A percentile compares a stretch with the other conserved stretches of the same genome.
Evolutionary conservation across 2,888 invertebrate species (phyloP).

Genomic region (Caenorhabditis macrosperma): DNA sequence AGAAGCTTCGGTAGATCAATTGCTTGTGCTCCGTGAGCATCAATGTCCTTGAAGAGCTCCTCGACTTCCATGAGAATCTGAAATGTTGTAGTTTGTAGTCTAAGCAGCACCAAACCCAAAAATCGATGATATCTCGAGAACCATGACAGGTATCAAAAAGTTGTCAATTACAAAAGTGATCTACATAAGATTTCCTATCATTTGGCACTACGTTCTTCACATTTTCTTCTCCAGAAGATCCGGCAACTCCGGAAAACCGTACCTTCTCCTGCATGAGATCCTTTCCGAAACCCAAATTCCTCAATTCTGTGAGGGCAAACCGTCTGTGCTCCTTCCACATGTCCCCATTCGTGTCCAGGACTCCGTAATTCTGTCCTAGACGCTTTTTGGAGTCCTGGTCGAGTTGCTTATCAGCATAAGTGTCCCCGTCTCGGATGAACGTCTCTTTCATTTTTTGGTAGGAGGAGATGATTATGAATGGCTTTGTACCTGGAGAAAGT

Average conservation of each 20-base stretch:
- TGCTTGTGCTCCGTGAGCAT: slow-evolving; percentile 4
- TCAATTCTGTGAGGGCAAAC: slow-evolving; percentile 25
- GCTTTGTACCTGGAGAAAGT: background rate
- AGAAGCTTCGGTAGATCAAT: slow-evolving; percentile 19
- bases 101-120: too few species aligned
- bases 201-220: too few species aligned
- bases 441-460: slow-evolving; percentile 2
- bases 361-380: slow-evolving; percentile 18
- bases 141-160: too few species aligned
- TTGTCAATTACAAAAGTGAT: too few species aligned
- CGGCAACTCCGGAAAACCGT: too few species aligned
- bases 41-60: slow-evolving; percentile 11
- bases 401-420: slow-evolving; percentile 21
- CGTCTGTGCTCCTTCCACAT: slow-evolving; percentile 43
- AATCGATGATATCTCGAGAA: too few species aligned
- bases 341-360: slow-evolving; percentile 32
- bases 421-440: background rate
- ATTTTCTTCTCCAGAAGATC: too few species aligned
- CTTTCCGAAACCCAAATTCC: slow-evolving; percentile 44
- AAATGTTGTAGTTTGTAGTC: too few species aligned
- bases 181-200: too few species aligned
- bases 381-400: background rate
- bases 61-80: slow-evolving; percentile 49
- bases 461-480: background rate
- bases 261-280: slow-evolving; percentile 33